phyloP scores from a whole-genome alignment of 1,140 invertebrate genomes.

The Sycophaga agraensis region DNA sequence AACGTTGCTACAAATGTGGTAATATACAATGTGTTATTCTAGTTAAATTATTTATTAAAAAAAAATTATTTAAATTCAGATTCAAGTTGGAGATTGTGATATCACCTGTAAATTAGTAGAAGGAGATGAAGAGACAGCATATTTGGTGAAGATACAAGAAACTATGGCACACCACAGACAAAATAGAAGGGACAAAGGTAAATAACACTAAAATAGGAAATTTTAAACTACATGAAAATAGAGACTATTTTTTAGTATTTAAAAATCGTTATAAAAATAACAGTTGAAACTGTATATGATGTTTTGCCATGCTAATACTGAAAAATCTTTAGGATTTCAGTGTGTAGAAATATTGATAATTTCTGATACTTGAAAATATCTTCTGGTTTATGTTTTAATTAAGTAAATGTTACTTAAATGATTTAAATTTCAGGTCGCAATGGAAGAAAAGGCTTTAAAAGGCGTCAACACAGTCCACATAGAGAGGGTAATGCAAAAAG shows the following conservation, averaged over 20 bases:
- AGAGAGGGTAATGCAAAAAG: constrained; percentile 15
- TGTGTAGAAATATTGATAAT: constrained; percentile 50
- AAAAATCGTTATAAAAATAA: not conserved
- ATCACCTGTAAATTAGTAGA: constrained; percentile 63
- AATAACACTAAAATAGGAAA: constrained; percentile 7
- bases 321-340: constrained; percentile 52
- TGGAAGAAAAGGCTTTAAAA: constrained; percentile 23
- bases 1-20: constrained; percentile 49
- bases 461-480: constrained; percentile 22
- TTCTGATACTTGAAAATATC: constrained; percentile 37
- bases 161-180: constrained; percentile 54
- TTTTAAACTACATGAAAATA: not conserved
- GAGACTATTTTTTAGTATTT: not conserved
- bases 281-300: constrained; percentile 41
- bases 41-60: not conserved
- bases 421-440: constrained; percentile 20
- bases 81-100: constrained; percentile 62
- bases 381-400: not conserved
- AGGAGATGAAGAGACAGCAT: constrained; percentile 70
- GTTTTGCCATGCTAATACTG: constrained; percentile 60
- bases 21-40: too few relatives aligned
- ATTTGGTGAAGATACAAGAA: constrained; percentile 65
- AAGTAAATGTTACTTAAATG: not conserved
- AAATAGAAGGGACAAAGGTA: constrained; percentile 43
- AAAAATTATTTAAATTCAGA: constrained; percentile 30